Percentiles rank a stretch among this genome's conserved stretches.
Evolutionary conservation across 2,797 vertebrate genomes (phyloP).

Genomic region (Epinephelus coioides): DNA sequence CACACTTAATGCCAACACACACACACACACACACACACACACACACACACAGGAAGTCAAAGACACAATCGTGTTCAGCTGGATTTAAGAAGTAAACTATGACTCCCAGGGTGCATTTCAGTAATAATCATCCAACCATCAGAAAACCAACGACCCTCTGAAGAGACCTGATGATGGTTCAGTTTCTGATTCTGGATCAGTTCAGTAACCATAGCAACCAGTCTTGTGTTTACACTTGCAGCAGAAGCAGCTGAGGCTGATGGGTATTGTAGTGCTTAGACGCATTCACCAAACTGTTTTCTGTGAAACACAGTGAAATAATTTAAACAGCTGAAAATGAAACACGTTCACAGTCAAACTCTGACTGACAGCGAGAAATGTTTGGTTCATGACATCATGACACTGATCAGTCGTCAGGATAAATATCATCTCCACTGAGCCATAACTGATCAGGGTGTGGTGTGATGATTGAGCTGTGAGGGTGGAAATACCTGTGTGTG

Average conservation of each 20-base stretch:
- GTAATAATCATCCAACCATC: too few relatives aligned
- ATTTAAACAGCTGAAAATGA: neutral
- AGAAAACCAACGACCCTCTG: too few relatives aligned
- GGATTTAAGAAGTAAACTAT: too few relatives aligned
- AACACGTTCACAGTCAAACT: neutral
- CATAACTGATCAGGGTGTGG: neutral
- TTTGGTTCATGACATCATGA: neutral
- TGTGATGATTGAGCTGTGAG: neutral
- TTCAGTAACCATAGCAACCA: neutral
- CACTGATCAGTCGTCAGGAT: neutral
- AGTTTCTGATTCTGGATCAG: too few relatives aligned
- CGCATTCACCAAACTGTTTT: neutral
- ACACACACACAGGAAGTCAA: conserved; percentile 15
- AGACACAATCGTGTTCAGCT: neutral
- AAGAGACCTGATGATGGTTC: too few relatives aligned
- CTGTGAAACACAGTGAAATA: neutral
- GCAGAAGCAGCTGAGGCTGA: neutral
- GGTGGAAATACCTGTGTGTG: neutral
- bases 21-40: conserved; percentile 4
- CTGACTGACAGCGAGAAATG: neutral
- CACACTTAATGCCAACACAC: conserved; percentile 23
- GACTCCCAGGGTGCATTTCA: too few relatives aligned
- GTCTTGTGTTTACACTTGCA: neutral
- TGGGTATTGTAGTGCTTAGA: neutral
- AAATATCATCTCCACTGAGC: neutral